These are phyloP conservation scores for Ganaspis brasiliensis DNA, from an alignment of 2,888 invertebrate genomes.

Conservation along the genomic window DNA sequence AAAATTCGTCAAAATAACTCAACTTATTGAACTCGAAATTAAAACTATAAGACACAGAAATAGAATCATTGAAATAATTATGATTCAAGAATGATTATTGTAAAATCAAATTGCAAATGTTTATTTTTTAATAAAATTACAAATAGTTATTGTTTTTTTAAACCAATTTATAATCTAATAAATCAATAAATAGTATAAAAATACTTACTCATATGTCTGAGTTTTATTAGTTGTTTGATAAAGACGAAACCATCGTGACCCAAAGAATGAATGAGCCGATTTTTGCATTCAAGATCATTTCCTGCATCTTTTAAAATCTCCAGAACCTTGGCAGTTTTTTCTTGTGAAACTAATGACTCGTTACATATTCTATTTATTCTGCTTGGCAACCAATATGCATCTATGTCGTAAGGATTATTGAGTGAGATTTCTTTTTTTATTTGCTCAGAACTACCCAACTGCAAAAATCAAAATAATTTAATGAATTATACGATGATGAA, in stretches of 20 bases:
- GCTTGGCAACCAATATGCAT: slow-evolving; percentile 99
- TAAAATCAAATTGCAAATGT: too few relatives aligned
- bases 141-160: too few relatives aligned
- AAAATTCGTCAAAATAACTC: neutral
- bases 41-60: too few relatives aligned
- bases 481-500: too few relatives aligned
- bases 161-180: too few relatives aligned
- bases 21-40: too few relatives aligned
- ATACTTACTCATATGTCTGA: slow-evolving; percentile 90
- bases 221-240: slow-evolving; percentile 95
- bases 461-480: slow-evolving; percentile 62
- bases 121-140: too few relatives aligned
- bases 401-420: slow-evolving; percentile 98
- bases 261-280: slow-evolving; percentile 94
- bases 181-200: slow-evolving; percentile 13
- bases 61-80: too few relatives aligned
- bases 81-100: too few relatives aligned
- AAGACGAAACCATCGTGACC: slow-evolving; percentile 99
- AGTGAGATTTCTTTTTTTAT: slow-evolving; percentile 89
- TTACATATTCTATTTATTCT: slow-evolving; percentile 96
- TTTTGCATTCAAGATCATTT: slow-evolving; percentile 98
- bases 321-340: slow-evolving; percentile 89
- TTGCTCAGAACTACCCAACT: slow-evolving; percentile 87
- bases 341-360: slow-evolving; percentile 98
- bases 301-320: slow-evolving; percentile 93